Base-by-base conservation (phyloP, 2,113 vertebrate genomes). In the Channa argus region DNA sequence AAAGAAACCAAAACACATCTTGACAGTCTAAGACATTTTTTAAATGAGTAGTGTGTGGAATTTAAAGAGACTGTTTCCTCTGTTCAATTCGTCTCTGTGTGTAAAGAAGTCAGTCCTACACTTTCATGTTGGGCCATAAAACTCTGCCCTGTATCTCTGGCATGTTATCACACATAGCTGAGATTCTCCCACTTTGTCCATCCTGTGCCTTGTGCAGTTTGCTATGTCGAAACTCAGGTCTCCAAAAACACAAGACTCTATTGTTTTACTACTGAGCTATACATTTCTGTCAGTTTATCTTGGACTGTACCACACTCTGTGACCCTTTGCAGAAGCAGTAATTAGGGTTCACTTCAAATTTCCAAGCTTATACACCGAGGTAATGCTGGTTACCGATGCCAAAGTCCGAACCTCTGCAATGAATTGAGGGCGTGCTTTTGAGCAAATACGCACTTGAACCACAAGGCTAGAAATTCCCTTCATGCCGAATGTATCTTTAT, bases 131-230 rank as follows among this genome's bases (percentile, higher is more conserved):
- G 10, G 37, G 12, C 39, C 45, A 66, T 83, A 63, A 89, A 90
- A 73, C 3, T 0, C 33, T 10, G 2, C 37, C 55, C 11, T 64
- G 61, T 65, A 73, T 78, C 56, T 54, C 61, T 79, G 81, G 75
- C 63, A 49, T 77, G 65, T 85, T 79, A 81, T 83, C 85, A 81
- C 79, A 63, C 77, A 91, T 87, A 81, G 79, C 74, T 74, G 65
- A 87, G 51, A 80, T 80, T 79, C 69, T 69, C 54, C 13, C 2
- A 34, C 54, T 51, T 59, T 61, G 65, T 58, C 60, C 64, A 69
- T 46, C n/a, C 33, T 53, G 52, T 79, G 63, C 71, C 14, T 49
- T 9, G 1, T 39, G 13, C 37, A 3, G 14, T 67, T 77, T 75
- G 51, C 56, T 53, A 44, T 73, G 45, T 45, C n/a, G 55, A 41